Evolutionary conservation across 2,888 invertebrate genomes (phyloP), one percentile per base, ranked within the genome.

Genomic region (Strigamia transsilvanica): DNA sequence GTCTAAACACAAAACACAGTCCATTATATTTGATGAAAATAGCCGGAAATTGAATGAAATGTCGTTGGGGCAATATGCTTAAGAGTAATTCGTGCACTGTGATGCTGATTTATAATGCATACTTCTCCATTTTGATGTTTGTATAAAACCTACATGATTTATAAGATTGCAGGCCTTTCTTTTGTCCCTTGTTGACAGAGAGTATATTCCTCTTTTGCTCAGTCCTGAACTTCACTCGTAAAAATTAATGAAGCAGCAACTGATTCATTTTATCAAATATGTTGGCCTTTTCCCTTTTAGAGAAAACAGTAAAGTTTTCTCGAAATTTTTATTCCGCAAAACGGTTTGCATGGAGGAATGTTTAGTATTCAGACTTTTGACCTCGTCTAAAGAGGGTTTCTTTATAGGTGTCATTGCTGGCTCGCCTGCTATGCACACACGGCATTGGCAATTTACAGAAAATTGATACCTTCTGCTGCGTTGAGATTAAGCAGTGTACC

Each of bases 161-260:
- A 66, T 23, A 23, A 66, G 61, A 5, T 66, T 66, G 21, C 61
- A 23, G n/a, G 18, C 61, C 18, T 66, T 18, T 18, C 61, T 66
- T 66, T 66, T 61, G 61, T 66, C 61, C 61, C 61, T 66, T 66
- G 61, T 66, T 66, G 61, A 66, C 61, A 66, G 61, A 23, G 21
- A 23, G 61, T 66, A 66, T 66, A 27, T 27, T 61, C 61, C 21
- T 61, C 61, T 61, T 61, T 61, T 66, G 9, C 23, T 23, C 61
- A 66, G 23, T 18, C 23, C 6, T 21, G 61, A 21, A 66, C 18
- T 66, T 66, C 4, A 66, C 61, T 66, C 61, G 61, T 66, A 66
- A 66, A 66, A 66, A 12, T 66, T 66, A 66, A 66, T 66, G 61
- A 66, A 66, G 21, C 61, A 21, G 61, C 13, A 21, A 66, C 61